Evolutionary conservation across 2,797 vertebrate genomes (phyloP).

Genomic region (Acanthis flammea): DNA sequence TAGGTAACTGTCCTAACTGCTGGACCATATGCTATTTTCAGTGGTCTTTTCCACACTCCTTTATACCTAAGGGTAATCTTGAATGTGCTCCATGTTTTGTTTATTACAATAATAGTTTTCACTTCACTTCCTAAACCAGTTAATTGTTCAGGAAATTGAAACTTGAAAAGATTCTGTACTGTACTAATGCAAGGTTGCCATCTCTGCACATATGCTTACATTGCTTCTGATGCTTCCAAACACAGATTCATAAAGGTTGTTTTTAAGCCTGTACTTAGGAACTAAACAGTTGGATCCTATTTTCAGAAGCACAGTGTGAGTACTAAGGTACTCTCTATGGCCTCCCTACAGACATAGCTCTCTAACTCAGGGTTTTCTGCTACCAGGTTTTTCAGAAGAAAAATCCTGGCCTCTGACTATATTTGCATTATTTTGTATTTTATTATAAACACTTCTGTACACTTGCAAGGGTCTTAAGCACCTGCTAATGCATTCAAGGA

Average conservation of each 20-base stretch:
- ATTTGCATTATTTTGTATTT: conserved; percentile 20
- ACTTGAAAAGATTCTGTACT: background rate
- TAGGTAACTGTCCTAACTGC: background rate
- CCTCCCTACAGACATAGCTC: background rate
- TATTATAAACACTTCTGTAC: background rate
- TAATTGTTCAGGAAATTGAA: background rate
- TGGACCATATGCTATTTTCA: background rate
- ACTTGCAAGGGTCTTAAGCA: background rate
- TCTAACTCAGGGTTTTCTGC: background rate
- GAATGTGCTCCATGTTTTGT: background rate
- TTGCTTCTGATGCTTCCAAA: background rate
- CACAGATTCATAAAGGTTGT: background rate
- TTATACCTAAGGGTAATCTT: background rate
- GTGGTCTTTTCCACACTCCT: background rate
- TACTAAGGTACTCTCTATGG: background rate
- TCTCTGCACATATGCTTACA: background rate
- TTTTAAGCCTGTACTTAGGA: background rate
- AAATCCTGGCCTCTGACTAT: background rate
- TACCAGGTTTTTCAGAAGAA: background rate
- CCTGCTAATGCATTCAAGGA: background rate
- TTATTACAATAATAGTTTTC: conserved; percentile 21
- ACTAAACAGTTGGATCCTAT: background rate
- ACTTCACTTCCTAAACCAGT: background rate
- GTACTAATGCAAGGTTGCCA: background rate
- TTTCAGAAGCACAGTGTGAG: background rate